phyloP scores from a whole-genome alignment of 2,797 vertebrate genomes.

The Tolypeutes matacus region DNA sequence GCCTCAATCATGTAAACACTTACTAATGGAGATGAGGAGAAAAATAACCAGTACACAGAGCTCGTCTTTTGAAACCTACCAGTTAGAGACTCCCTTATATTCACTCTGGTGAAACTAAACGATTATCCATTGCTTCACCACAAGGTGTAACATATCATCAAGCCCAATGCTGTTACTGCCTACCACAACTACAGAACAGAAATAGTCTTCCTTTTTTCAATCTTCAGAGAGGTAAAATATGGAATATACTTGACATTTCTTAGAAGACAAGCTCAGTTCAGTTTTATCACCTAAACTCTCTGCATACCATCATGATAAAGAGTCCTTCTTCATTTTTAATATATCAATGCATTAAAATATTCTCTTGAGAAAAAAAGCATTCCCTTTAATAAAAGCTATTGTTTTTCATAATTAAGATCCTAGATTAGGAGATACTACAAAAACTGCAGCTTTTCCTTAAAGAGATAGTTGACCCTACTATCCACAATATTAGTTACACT shows the following conservation, averaged over 20 bases:
- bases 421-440: neutral
- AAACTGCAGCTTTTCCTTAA: conserved; percentile 39
- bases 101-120: neutral
- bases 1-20: conserved; percentile 37
- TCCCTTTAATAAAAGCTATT: neutral
- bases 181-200: neutral
- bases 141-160: conserved; percentile 8
- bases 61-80: neutral
- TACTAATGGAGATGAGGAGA: conserved; percentile 29
- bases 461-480: conserved; percentile 9
- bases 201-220: neutral
- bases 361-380: neutral
- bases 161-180: neutral
- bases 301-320: neutral
- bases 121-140: neutral
- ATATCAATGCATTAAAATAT: conserved; percentile 26
- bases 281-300: conserved; percentile 24
- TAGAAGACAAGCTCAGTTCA: conserved; percentile 8
- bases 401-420: conserved; percentile 24
- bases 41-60: neutral
- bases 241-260: conserved; percentile 11
- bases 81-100: neutral
- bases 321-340: conserved; percentile 19
- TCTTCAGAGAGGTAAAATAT: neutral
- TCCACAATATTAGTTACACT: neutral